Conservation (phyloP, 2,113 vertebrate genomes). For the Puma concolor region DNA sequence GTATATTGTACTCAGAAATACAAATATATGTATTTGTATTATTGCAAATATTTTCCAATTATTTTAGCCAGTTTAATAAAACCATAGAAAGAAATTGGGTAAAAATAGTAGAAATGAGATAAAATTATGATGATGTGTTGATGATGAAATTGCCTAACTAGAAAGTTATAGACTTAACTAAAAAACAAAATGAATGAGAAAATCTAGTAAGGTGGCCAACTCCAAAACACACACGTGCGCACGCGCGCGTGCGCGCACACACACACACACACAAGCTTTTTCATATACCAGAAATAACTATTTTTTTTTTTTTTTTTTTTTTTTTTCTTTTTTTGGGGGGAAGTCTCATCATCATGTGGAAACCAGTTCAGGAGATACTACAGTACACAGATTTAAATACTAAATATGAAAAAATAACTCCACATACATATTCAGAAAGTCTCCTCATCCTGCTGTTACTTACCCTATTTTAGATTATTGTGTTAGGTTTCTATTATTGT, state of each 20-base stretch:
- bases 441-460: not conserved
- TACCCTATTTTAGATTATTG: not conserved
- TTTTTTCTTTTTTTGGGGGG: not conserved
- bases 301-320: no score
- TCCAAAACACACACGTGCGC: not conserved
- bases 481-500: not conserved
- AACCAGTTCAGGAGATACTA: not conserved
- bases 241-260: not conserved
- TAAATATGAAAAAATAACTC: not conserved
- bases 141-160: not conserved
- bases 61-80: not conserved
- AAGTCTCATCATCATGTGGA: not conserved
- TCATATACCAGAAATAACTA: not conserved
- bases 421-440: not conserved
- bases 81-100: not conserved
- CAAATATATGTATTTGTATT: not conserved
- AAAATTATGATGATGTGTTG: not conserved
- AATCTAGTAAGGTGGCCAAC: not conserved
- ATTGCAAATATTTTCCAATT: not conserved
- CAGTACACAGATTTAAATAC: not conserved
- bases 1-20: not conserved
- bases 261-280: not conserved
- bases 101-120: not conserved
- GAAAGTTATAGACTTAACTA: not conserved
- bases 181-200: not conserved